Evolutionary conservation across 2,797 vertebrate species (phyloP), one percentile per base, ranked within the genome.

Genomic region (Allobates femoralis): DNA sequence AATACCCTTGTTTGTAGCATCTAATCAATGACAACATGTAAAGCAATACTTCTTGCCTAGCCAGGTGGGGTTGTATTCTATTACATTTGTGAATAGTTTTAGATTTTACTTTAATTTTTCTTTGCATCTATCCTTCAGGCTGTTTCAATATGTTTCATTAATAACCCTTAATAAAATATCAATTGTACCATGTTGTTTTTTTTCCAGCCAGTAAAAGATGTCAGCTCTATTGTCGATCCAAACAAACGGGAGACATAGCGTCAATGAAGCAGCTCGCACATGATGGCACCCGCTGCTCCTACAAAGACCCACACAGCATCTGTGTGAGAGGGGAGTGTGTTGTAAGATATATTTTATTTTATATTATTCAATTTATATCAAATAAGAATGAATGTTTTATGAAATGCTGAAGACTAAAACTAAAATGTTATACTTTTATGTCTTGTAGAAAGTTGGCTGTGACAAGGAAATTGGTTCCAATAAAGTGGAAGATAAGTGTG

Each of bases 291-390:
- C 96, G 93, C 26, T 99, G 98, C 81, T 99, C 98, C 19, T 99
- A 99, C 89, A 97, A 96, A 89, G 97, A 99, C 30, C 95, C 97
- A 0, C 97, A 97, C 90, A 99, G 98, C 90, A 95, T 99, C 64
- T 99, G 98, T 21, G 97, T 99, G 75, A 96, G 97, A 0, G 98
- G 98, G n/a, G 98, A 99, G 66, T 99, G 98, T 41, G 96, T 99
- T 96, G 98, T 99, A 92, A 97, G 97, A 94, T 32, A 18, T 71
- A 26, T 41, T 77, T 3, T 56, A n/a, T n/a, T n/a, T n/a, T n/a
- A n/a, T 30, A 30, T 15, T 18, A 26, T 76, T 19, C 30, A 28
- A 30, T 76, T 18, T 28, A 30, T 50, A 30, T 6, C 30, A 15
- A 34, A 37, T 34, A 3, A 37, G 8, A 19, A 14, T 14, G 6